These are phyloP conservation scores for Yponomeuta plumbellus DNA, from an alignment of 2,888 invertebrate species.

Conservation along the genomic window DNA sequence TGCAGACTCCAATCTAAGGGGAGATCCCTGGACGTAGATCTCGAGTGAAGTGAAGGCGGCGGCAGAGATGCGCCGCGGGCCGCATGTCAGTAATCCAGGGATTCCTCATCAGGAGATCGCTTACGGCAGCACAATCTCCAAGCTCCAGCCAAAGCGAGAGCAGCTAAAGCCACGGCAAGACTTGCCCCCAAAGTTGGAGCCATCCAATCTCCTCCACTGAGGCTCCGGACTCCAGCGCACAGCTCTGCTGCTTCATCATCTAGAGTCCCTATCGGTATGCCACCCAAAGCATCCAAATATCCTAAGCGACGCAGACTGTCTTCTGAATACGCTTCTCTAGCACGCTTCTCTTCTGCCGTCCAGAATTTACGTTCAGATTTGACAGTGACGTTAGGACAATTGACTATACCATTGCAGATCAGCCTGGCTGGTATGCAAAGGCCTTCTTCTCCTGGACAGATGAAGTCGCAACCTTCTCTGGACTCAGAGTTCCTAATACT, in stretches of 20 bases:
- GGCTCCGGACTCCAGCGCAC: slow-evolving; percentile 75
- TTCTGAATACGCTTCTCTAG: slow-evolving; percentile 75
- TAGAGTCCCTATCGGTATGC: slow-evolving; percentile 66
- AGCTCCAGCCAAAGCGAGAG: slow-evolving; percentile 75
- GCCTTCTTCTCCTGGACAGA: slow-evolving; percentile 89
- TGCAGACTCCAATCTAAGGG: slow-evolving; percentile 72
- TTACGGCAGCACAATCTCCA: slow-evolving; percentile 79
- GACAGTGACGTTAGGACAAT: slow-evolving; percentile 86
- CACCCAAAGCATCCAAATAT: slow-evolving; percentile 66
- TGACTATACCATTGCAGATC: slow-evolving; percentile 91
- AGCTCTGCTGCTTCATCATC: slow-evolving; percentile 88
- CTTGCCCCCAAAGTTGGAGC: slow-evolving; percentile 79
- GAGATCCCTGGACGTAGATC: slow-evolving; percentile 61
- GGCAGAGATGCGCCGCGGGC: slow-evolving; percentile 70
- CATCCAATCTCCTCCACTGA: slow-evolving; percentile 75
- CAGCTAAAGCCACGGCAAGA: slow-evolving; percentile 73
- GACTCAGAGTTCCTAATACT: slow-evolving; percentile 47
- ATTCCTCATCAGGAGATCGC: slow-evolving; percentile 76
- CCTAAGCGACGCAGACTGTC: slow-evolving; percentile 78
- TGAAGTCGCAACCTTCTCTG: slow-evolving; percentile 84
- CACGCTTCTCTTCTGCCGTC: slow-evolving; percentile 67
- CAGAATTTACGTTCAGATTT: slow-evolving; percentile 63
- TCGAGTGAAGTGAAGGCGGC: slow-evolving; percentile 64
- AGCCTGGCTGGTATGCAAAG: slow-evolving; percentile 89
- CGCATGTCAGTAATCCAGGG: slow-evolving; percentile 79